These are phyloP conservation scores for Marmota monax DNA, from an alignment of 2,113 vertebrate genomes.

Conservation along the genomic window DNA sequence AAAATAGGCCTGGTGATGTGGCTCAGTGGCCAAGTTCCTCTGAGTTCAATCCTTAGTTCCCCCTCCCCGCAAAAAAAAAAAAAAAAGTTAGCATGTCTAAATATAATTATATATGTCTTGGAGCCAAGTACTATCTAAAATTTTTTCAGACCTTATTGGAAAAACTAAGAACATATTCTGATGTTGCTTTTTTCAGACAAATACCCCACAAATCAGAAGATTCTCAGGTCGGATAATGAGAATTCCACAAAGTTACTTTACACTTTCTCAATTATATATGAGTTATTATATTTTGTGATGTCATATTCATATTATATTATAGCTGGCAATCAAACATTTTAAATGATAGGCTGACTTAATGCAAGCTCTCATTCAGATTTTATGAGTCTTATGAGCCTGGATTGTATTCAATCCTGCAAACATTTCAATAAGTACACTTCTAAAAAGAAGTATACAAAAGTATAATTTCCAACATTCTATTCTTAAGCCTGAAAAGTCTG, in stretches of 20 bases:
- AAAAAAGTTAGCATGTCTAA: not conserved
- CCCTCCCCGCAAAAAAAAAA: too few relatives aligned
- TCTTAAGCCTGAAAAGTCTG: not conserved
- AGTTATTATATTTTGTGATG: not conserved
- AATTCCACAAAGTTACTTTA: not conserved
- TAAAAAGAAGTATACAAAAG: too few relatives aligned
- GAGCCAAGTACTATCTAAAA: not conserved
- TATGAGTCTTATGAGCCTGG: too few relatives aligned
- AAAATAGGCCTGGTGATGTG: too few relatives aligned
- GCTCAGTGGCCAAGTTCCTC: too few relatives aligned
- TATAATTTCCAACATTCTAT: not conserved
- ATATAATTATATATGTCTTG: not conserved
- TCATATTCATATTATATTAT: not conserved
- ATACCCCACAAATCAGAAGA: not conserved
- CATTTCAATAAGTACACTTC: not conserved
- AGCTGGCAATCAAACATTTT: not conserved
- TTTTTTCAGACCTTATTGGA: not conserved
- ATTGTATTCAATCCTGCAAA: not conserved
- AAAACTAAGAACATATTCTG: not conserved
- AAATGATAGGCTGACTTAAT: not conserved
- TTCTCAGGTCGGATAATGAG: not conserved
- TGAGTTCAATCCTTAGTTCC: too few relatives aligned
- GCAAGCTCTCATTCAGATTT: not conserved
- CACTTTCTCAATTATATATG: not conserved
- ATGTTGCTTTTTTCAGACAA: not conserved